Evolutionary conservation across 2,797 vertebrate genomes (phyloP), one percentile per base, ranked within the genome.

Genomic region (Sebastes kiyomatsui): DNA sequence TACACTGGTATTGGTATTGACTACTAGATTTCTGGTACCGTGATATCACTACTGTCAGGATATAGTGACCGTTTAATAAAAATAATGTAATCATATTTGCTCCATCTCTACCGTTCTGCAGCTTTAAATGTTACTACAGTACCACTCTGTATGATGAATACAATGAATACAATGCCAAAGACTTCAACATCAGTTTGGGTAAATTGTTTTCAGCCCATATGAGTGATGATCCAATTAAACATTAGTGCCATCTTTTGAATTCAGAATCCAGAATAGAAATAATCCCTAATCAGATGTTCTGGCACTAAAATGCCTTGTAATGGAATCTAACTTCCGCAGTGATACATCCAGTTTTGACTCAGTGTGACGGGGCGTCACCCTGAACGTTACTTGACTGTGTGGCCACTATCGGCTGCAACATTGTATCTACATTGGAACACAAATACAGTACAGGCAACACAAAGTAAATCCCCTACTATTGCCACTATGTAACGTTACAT

Each of bases 361-460:
- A 65, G 88, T 92, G 84, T 90, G 92, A 92, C 94, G 95, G 96
- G 96, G 96, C 96, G 96, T 96, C 96, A 94, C 96, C 96, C 95
- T 77, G 7, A 72, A 72, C 70, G 38, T 67, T 72, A 52, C 88
- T 77, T 49, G 88, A 87, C 85, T 80, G 87, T 86, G 83, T 73
- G 80, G 77, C 80, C 81, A 75, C 83, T 83, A 64, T 64, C 69
- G 64, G 67, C 77, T 80, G 79, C 89, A 67, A 72, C 18, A 42
- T 13, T 74, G 65, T 72, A 73, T 69, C 28, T 33, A 65, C 79
- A 67, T 30, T 27, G 52, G 60, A 46, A 16, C 35, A 54, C 9
- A n/a, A 42, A 75, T 1, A 72, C 69, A 62, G 8, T 1, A 70
- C 69, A 62, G 8, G 11, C 32, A 28, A 66, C n/a, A 23, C 3